Evolutionary conservation across 2,888 invertebrate genomes (phyloP).

Genomic region (Oscheius myriophilus): DNA sequence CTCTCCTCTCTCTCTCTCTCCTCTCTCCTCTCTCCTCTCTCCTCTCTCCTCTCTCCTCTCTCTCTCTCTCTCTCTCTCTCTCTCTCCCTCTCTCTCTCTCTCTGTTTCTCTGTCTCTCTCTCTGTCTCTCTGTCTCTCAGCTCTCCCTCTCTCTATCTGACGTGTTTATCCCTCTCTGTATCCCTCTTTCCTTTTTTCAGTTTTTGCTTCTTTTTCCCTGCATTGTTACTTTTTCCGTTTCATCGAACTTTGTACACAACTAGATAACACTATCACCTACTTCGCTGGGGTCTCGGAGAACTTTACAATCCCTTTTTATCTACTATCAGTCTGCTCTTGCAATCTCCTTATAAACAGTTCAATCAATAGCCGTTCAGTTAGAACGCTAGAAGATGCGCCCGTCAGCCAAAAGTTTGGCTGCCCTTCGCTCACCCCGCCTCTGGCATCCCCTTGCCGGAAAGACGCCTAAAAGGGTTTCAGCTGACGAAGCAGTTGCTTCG

Average conservation of each 20-base stretch:
- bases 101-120: not conserved
- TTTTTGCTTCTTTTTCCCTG: no score
- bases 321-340: no score
- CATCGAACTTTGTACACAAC: no score
- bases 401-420: not conserved
- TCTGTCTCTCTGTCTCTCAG: conserved; percentile 11
- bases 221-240: no score
- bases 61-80: conserved; percentile 10
- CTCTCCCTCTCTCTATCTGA: not conserved
- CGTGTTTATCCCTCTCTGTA: not conserved
- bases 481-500: conserved; percentile 55
- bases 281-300: not conserved
- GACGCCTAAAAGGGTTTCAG: conserved; percentile 52
- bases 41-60: not conserved
- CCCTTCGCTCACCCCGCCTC: conserved; percentile 18
- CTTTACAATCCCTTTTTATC: conserved; percentile 2
- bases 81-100: conserved; percentile 2
- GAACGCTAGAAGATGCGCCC: no score
- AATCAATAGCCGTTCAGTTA: no score
- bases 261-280: no score
- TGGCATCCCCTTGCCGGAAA: conserved; percentile 23
- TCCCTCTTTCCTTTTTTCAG: not conserved
- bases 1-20: not conserved
- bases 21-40: not conserved
- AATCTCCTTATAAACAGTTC: no score